Percentiles rank a stretch among this genome's conserved stretches.
phyloP scores from a whole-genome alignment of 1,140 invertebrate species.

The Pachypeltis micranthus region DNA sequence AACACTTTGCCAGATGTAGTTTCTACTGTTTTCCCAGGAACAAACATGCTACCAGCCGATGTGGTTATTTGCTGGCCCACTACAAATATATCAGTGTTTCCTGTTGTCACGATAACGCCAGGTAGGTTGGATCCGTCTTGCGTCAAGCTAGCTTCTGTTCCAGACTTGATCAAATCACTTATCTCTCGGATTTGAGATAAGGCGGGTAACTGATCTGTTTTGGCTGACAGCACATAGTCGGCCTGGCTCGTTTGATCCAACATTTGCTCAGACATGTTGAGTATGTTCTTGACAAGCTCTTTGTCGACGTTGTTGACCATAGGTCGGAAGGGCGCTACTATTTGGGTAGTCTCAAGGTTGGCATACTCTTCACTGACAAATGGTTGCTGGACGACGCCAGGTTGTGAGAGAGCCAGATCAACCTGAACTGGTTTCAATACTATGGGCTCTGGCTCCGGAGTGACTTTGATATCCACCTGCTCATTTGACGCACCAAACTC shows the following conservation, averaged over 20 bases:
- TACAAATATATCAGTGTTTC: constrained; percentile 52
- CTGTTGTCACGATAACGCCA: constrained; percentile 49
- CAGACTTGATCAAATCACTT: constrained; percentile 47
- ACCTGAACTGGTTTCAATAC: constrained; percentile 38
- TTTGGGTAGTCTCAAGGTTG: constrained; percentile 48
- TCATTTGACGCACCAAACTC: constrained; percentile 5
- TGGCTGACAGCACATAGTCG: constrained; percentile 40
- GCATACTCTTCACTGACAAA: constrained; percentile 38
- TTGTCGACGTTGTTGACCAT: constrained; percentile 40
- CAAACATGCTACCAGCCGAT: constrained; percentile 40
- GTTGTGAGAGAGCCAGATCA: constrained; percentile 29
- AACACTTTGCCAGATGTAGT: constrained; percentile 53
- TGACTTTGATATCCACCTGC: background rate
- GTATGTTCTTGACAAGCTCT: constrained; percentile 34
- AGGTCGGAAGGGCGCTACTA: constrained; percentile 46
- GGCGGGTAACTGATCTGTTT: constrained; percentile 42
- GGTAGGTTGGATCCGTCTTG: constrained; percentile 42
- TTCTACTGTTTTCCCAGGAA: constrained; percentile 58
- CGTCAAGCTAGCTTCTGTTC: constrained; percentile 39
- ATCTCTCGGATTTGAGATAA: constrained; percentile 50
- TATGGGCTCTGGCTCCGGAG: constrained; percentile 19
- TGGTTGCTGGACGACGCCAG: constrained; percentile 33
- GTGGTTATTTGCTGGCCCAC: constrained; percentile 41
- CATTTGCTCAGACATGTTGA: constrained; percentile 39
- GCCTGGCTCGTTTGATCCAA: constrained; percentile 45